Base-by-base conservation (phyloP, 2,888 invertebrate species). In the Julus scandinavius region DNA sequence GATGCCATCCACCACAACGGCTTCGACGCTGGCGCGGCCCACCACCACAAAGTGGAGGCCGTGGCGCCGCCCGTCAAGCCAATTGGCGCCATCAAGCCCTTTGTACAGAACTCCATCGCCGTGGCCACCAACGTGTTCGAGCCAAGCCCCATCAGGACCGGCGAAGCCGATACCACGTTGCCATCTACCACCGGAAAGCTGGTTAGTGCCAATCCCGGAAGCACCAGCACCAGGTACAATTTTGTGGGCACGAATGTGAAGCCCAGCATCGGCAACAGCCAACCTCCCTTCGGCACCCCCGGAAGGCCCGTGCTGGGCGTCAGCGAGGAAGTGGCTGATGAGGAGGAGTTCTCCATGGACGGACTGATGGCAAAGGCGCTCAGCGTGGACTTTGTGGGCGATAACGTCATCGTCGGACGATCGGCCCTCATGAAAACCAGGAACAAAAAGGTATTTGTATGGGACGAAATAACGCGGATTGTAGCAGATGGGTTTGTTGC, bases 361-460 rank as follows among this genome's bases (percentile, higher is more conserved):
- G 84, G 13, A 11, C n/a, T 84, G 38, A 13, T 84, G 41, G 38
- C 38, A 6, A 41, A n/a, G 38, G 17, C 17, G 40, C 29, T 13
- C 41, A 41, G 40, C 20, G 29, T 54, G 17, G 87, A 54, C 29
- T 87, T 87, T 41, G 80, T 87, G 17, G 87, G 87, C 5, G 72
- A 49, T n/a, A 87, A 87, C 54, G 87, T 87, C n/a, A 80, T 87
- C n/a, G 80, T 80, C 5, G 87, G 87, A 72, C 49, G 58, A n/a
- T 87, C 87, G 38, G 63, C 87, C 17, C 87, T 87, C 17, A 20
- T 87, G 20, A 87, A 87, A 20, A 87, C 72, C 17, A 29, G 87
- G 38, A 87, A 87, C 58, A 87, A 87, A 72, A 87, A 87, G 87
- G 87, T 87, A 87, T 45, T 54, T 87, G 49, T 87, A 13, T 17